Evolutionary conservation across 2,888 invertebrate genomes (phyloP), one percentile per base, ranked within the genome.

Genomic region (Cabera pusaria): DNA sequence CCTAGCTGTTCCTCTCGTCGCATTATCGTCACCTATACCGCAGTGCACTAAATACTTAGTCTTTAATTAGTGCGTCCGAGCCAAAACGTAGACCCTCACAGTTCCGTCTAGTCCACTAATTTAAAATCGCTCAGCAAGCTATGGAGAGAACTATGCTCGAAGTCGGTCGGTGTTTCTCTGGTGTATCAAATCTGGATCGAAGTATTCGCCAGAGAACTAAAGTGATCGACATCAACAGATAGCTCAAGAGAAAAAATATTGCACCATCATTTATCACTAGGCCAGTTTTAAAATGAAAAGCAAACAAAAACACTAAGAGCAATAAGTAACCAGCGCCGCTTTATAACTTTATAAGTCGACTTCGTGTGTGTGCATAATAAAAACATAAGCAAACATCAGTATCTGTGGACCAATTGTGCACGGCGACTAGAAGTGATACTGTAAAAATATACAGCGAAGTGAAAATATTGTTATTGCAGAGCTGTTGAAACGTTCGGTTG

Each of bases 301-400:
- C 64, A 66, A 67, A 59, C 64, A 73, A 73, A 58, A 58, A 61
- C 66, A 68, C 65, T 68, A 62, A 62, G 59, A 64, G 41, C 31
- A 35, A 36, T 42, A 42, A 63, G 64, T 63, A 23, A 41, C 32
- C 22, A 18, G 27, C 21, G 27, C 43, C 21, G 55, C 76, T 61
- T 77, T 71, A 72, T 72, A 74, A 73, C 75, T 78, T 76, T 67
- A 77, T 74, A 72, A 72, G 62, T 57, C 53, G 49, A 55, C 65
- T 64, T 70, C 43, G 71, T 75, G 73, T 74, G 70, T 64, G 68
- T 59, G 72, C 70, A 74, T 79, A 78, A 81, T 74, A 75, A 41
- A 48, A 44, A 44, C 31, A 41, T 43, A 38, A 70, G 57, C 63
- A 63, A 64, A 64, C 52, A 73, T 72, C 73, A 67, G 68, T 72